Evolutionary conservation across 2,797 vertebrate species (phyloP).

Genomic region (Rhynchonycteris naso): DNA sequence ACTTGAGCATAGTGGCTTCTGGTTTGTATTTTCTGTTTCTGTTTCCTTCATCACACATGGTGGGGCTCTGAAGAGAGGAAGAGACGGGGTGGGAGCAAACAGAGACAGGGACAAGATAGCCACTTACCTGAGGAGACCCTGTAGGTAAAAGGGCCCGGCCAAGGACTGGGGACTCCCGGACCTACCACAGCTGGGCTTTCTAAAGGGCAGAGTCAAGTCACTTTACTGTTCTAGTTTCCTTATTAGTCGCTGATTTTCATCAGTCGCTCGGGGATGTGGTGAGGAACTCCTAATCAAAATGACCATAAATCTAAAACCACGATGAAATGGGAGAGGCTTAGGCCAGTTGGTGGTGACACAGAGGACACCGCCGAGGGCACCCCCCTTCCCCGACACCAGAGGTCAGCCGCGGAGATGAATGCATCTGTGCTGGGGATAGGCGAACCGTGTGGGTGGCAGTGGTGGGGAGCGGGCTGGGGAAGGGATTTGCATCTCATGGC

Average conservation of each 20-base stretch:
- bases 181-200: not conserved
- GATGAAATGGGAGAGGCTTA: not conserved
- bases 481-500: conserved; percentile 76
- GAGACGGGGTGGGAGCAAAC: not conserved
- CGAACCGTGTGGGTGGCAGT: not conserved
- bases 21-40: conserved; percentile 40
- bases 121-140: not conserved
- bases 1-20: not conserved
- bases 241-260: not conserved
- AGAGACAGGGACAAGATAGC: not conserved
- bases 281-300: not conserved
- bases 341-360: not conserved
- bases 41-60: not conserved
- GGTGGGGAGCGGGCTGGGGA: not conserved
- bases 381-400: no score
- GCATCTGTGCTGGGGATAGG: conserved; percentile 4
- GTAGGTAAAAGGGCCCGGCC: fast-evolving
- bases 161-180: not conserved
- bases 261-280: not conserved
- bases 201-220: not conserved
- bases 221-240: not conserved
- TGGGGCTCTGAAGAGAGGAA: not conserved
- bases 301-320: not conserved
- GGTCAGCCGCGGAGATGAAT: not conserved
- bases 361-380: not conserved